Conservation (phyloP, 2,888 invertebrate genomes). For the Cerceris rybyensis region DNA sequence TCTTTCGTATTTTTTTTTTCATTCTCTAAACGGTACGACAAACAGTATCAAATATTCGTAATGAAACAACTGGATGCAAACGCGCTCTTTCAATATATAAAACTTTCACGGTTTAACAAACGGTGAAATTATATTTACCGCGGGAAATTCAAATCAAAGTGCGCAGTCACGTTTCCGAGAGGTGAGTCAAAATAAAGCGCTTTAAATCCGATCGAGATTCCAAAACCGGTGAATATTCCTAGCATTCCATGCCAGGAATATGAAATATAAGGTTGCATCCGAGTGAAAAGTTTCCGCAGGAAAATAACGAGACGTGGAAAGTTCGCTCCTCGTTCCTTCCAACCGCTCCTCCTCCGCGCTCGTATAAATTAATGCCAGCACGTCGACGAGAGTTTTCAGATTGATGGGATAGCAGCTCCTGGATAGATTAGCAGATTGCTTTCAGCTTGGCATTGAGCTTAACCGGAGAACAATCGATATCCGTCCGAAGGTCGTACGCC, state of each 20-base stretch:
- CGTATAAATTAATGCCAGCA: slow-evolving; percentile 18
- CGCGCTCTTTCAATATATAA: too few species aligned
- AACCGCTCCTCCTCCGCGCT: not conserved
- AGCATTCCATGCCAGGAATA: not conserved
- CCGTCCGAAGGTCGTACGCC: slow-evolving; percentile 64
- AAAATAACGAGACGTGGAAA: slow-evolving; percentile 33
- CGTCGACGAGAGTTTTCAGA: slow-evolving; percentile 19
- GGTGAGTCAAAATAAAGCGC: too few species aligned
- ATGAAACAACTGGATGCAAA: too few species aligned
- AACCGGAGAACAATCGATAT: slow-evolving; percentile 63
- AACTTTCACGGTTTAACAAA: too few species aligned
- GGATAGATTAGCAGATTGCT: slow-evolving; percentile 46
- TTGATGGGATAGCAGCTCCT: slow-evolving; percentile 26
- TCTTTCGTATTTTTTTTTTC: too few species aligned
- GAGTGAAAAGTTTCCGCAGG: slow-evolving; percentile 37
- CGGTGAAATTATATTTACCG: too few species aligned
- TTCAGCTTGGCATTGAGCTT: slow-evolving; percentile 64
- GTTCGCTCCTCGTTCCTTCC: not conserved
- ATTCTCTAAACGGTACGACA: too few species aligned
- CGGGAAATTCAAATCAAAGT: too few species aligned
- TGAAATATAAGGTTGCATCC: slow-evolving; percentile 30
- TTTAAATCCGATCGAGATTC: too few species aligned
- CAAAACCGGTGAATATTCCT: too few species aligned
- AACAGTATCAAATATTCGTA: too few species aligned
- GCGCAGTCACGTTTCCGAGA: too few species aligned